Conservation (phyloP, 1,140 invertebrate genomes). For the Drosophila pachea region DNA sequence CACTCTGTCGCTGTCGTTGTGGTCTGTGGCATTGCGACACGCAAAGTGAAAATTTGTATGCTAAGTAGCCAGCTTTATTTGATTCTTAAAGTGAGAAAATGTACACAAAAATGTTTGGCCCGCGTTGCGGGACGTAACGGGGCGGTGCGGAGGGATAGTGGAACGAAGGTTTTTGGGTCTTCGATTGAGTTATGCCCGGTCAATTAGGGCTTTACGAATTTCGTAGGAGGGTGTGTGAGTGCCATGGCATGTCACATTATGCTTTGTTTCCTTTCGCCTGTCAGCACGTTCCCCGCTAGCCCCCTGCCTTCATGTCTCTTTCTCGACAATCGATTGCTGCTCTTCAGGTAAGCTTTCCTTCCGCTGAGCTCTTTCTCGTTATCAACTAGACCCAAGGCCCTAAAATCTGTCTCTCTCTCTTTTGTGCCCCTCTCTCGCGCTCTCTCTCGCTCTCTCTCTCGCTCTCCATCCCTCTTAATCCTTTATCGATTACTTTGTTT, state of each 20-base stretch:
- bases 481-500: neutral
- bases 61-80: conserved; percentile 27
- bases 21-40: conserved; percentile 4
- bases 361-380: no score
- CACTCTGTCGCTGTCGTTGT: neutral
- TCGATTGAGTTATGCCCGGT: neutral
- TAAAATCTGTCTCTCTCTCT: neutral
- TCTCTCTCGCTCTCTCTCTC: neutral
- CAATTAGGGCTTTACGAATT: no score
- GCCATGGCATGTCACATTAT: no score
- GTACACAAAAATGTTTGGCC: neutral
- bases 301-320: no score
- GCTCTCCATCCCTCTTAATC: neutral
- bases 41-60: conserved; percentile 28
- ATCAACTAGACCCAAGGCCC: no score
- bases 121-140: neutral
- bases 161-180: neutral
- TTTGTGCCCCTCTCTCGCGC: neutral
- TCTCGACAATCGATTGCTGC: no score
- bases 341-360: no score
- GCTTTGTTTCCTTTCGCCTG: no score
- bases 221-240: no score
- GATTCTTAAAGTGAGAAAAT: conserved; percentile 6
- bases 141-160: no score
- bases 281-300: no score